Evolutionary conservation across 2,888 invertebrate genomes (phyloP), one percentile per base, ranked within the genome.

Genomic region (Tinea trinotella): DNA sequence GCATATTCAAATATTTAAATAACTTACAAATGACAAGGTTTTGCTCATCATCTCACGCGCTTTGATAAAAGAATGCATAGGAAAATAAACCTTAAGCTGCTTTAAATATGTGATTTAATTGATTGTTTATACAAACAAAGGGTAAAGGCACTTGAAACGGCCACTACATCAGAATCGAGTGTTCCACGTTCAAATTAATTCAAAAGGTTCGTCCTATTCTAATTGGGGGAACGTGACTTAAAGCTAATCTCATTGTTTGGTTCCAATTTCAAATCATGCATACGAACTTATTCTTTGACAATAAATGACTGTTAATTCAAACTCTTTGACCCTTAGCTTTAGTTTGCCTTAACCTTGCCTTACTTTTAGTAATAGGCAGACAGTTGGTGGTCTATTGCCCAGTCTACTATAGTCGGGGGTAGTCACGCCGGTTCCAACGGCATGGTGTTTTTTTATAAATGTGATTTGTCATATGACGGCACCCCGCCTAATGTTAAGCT

Each of bases 91-190:
- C 46, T 18, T 46, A 46, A 18, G 18, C 46, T 40, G 13, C 6
- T 40, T 15, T 30, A 2, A 30, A 2, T 30, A 30, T 30, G 30
- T 7, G 1, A 2, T 7, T 7, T 30, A 30, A 1, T 48, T 17
- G 20, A 19, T 18, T 48, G 48, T 24, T 19, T 46, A 1, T 24
- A 24, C n/a, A 9, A 1, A 50, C 50, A 50, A 50, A 50, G 24
- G 50, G 50, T 50, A 24, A 13, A 9, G 18, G 13, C 24, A 24
- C 24, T 50, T 24, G 50, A 20, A 18, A 50, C 24, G 50, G 68
- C 75, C 80, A 81, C 80, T 84, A 81, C 76, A 80, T 85, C 84
- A 85, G 81, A 79, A 77, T 83, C 76, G 80, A 84, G 83, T 76
- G 81, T 77, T 80, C 13, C 30, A 56, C 70, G 76, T 77, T 78